Evolutionary conservation across 1,140 invertebrate genomes (phyloP).

Genomic region (Pemphigus obesinymphae): DNA sequence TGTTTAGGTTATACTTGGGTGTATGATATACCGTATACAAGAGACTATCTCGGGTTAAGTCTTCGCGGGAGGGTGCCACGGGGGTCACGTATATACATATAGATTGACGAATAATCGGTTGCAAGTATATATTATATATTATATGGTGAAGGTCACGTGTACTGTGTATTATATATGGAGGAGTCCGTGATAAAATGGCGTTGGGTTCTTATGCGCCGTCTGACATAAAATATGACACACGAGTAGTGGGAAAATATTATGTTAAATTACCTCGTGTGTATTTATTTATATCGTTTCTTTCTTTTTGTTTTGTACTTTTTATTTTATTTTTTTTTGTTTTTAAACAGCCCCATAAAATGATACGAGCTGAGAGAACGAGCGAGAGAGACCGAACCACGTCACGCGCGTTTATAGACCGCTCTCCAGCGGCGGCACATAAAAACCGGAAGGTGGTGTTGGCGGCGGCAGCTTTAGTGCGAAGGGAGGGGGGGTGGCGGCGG

Average conservation of each 20-base stretch:
- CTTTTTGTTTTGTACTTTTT: too few species aligned
- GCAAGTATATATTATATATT: neutral
- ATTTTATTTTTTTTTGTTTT: conserved; percentile 4
- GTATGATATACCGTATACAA: too few species aligned
- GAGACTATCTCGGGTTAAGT: neutral
- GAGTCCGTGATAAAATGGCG: neutral
- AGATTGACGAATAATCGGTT: neutral
- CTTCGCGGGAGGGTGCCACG: neutral
- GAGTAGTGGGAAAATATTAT: neutral
- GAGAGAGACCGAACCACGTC: conserved; percentile 25
- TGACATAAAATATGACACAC: neutral
- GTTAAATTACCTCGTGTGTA: conserved; percentile 7
- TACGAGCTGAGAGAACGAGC: neutral
- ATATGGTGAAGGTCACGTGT: too few species aligned
- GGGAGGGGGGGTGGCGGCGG: neutral
- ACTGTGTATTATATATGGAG: too few species aligned
- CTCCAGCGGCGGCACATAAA: neutral
- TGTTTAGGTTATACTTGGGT: too few species aligned
- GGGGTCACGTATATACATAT: neutral
- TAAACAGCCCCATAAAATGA: conserved; percentile 23
- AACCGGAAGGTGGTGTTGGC: neutral
- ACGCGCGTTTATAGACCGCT: conserved; percentile 22
- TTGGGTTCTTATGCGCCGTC: too few species aligned
- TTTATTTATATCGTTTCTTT: neutral
- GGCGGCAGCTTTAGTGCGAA: too few species aligned